Base-by-base conservation (phyloP, 2,888 invertebrate species). In the Mythimna pallens region DNA sequence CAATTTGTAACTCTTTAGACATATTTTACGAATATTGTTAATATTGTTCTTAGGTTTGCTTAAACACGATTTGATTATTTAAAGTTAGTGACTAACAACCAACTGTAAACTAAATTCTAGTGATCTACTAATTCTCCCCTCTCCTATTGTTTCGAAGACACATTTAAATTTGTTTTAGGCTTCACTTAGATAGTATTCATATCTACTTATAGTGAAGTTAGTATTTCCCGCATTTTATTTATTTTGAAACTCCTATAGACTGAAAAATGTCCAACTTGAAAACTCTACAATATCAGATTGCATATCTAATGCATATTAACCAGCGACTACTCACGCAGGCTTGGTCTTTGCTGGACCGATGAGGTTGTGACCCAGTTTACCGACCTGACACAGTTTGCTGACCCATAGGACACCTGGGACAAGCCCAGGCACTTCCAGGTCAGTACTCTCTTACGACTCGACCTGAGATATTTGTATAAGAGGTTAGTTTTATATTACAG, bases 351-450 rank as follows among this genome's bases (percentile, higher is more conserved):
- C 70, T 70, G 78, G 71, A 76, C 65, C 76, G 43, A 63, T 52
- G 77, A 61, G 77, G 77, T 65, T 82, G 69, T 82, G 91, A 89
- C 91, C 90, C 77, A 88, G 87, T 90, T 91, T 76, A 78, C 40
- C 70, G 88, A 78, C 89, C 88, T 87, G 90, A 87, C 91, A 88
- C 72, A 86, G 85, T 87, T 90, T 83, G 50, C 61, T 78, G 82
- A 81, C 86, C 83, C 78, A 65, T 85, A 84, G 78, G 78, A 82
- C 77, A 89, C 87, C 89, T 86, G 87, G 82, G 85, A 73, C 61
- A 75, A 22, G 61, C 65, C 76, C 72, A 65, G 65, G 65, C 64
- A 72, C 47, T 79, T 78, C 73, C 77, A 83, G 84, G 83, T 81
- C 79, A 83, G 63, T 55, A 47, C 67, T 40, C 34, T 63, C 70